These are phyloP conservation scores for Limnodromus scolopaceus DNA, from an alignment of 2,797 vertebrate species.

Conservation along the genomic window DNA sequence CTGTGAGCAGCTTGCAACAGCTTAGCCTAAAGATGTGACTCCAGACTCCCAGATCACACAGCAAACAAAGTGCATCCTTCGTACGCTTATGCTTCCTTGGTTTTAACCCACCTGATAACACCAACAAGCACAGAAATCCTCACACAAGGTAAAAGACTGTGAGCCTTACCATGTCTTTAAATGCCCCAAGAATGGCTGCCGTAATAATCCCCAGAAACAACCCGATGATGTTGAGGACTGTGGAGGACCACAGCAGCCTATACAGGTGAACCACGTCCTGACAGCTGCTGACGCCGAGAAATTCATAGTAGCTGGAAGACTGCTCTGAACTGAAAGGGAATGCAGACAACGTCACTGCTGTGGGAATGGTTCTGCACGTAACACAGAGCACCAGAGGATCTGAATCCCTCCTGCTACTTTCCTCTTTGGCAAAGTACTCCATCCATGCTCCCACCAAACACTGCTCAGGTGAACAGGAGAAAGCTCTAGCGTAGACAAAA, in stretches of 20 bases:
- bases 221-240: constrained; percentile 87
- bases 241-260: constrained; percentile 90
- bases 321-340: constrained; percentile 80
- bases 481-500: not conserved
- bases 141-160: not conserved
- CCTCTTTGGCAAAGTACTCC: not conserved
- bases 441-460: not conserved
- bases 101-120: not conserved
- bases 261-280: constrained; percentile 90
- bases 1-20: constrained; percentile 19
- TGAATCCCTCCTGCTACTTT: not conserved
- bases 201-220: constrained; percentile 90
- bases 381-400: not conserved
- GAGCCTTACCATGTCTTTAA: constrained; percentile 87
- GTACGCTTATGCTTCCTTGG: not conserved
- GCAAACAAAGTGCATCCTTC: not conserved
- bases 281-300: constrained; percentile 87
- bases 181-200: constrained; percentile 91
- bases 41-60: not conserved
- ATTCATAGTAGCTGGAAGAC: constrained; percentile 84
- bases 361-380: not conserved
- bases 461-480: not conserved
- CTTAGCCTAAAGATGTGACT: not conserved
- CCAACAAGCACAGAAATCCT: not conserved
- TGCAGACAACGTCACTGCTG: fast-evolving